These are phyloP conservation scores for Mercenaria mercenaria DNA, from an alignment of 1,140 invertebrate genomes.

Conservation along the genomic window DNA sequence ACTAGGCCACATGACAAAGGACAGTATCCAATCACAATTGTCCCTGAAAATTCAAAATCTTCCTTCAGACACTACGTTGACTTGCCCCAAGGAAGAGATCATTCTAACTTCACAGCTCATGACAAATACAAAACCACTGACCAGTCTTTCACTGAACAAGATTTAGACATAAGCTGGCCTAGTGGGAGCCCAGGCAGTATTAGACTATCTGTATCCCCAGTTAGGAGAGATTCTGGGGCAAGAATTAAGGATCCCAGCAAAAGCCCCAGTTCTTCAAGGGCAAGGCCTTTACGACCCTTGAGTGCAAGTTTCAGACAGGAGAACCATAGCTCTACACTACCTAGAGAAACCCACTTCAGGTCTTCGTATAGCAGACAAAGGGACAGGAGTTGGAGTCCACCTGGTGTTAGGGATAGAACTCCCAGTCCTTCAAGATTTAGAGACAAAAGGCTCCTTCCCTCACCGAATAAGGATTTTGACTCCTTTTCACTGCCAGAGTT, in stretches of 20 bases:
- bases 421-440: constrained; percentile 16
- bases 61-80: constrained; percentile 2
- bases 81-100: not conserved
- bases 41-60: constrained; percentile 15
- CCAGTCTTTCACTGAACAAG: not conserved
- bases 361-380: constrained; percentile 12
- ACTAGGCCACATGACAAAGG: constrained; percentile 48
- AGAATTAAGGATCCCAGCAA: not conserved
- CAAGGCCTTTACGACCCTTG: not conserved
- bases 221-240: not conserved
- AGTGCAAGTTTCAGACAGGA: not conserved
- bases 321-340: not conserved
- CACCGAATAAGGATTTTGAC: constrained; percentile 31
- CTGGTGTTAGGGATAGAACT: not conserved
- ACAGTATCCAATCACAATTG: not conserved
- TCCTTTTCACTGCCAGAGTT: constrained; percentile 37
- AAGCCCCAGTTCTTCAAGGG: not conserved
- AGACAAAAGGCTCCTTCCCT: not conserved
- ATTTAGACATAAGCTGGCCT: constrained; percentile 21
- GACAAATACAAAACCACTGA: not conserved
- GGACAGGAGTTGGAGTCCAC: constrained; percentile 27
- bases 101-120: not conserved
- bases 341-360: not conserved
- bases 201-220: constrained; percentile 1
- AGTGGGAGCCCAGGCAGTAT: not conserved